Evolutionary conservation across 2,797 vertebrate genomes (phyloP).

Genomic region (Momotus momota): DNA sequence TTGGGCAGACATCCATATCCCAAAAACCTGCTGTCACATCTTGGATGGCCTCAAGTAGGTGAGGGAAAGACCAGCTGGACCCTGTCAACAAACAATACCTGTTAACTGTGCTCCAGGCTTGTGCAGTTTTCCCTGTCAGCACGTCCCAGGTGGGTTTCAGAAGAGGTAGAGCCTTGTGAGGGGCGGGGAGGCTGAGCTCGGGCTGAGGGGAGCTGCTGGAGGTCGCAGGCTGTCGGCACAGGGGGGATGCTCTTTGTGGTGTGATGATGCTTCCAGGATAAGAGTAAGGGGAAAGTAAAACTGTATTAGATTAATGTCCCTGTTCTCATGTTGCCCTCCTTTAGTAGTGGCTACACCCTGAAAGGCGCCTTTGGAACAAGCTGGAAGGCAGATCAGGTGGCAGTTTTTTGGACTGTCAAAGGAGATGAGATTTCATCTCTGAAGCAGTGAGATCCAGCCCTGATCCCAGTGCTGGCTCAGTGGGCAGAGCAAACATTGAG

Average conservation of each 20-base stretch:
- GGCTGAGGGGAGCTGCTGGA: not conserved
- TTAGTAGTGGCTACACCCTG: not conserved
- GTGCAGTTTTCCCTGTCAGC: not conserved
- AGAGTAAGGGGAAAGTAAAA: not conserved
- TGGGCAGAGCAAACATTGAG: not conserved
- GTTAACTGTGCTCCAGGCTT: rapidly evolving
- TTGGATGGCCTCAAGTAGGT: not conserved
- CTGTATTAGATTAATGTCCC: rapidly evolving
- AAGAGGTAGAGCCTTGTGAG: not conserved
- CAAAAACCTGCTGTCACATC: not conserved
- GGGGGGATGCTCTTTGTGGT: rapidly evolving
- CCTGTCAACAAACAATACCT: rapidly evolving
- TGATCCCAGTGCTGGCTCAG: not conserved
- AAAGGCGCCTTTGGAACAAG: not conserved
- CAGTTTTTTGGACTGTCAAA: not conserved
- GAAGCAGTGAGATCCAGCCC: not conserved
- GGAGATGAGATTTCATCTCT: not conserved
- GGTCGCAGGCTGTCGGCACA: rapidly evolving
- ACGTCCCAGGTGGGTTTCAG: not conserved
- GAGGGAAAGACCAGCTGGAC: not conserved
- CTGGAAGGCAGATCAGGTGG: not conserved
- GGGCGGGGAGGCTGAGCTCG: not conserved
- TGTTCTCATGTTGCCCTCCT: not conserved
- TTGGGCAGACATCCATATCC: not conserved
- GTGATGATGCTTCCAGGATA: not conserved